Percentiles rank a stretch among this genome's conserved stretches.
These are phyloP conservation scores for Sycophila texana DNA, from an alignment of 2,888 invertebrate species.

Conservation along the genomic window DNA sequence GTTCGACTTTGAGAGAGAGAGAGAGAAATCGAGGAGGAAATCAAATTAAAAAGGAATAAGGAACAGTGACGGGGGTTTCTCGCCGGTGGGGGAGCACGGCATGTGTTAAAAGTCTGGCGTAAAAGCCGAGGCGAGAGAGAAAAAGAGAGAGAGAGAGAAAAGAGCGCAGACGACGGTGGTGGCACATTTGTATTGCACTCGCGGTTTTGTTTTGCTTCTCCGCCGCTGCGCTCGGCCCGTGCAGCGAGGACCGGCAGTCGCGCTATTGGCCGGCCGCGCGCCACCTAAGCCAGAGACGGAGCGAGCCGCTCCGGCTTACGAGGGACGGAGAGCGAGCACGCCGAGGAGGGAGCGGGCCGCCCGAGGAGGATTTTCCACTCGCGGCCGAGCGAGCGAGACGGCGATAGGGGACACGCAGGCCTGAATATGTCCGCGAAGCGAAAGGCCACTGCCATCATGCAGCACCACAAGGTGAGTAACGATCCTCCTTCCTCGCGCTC, in stretches of 20 bases:
- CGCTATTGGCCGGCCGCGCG: slow-evolving; percentile 57
- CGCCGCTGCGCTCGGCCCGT: slow-evolving; percentile 30
- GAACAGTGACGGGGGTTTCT: too few species aligned
- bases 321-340: slow-evolving; percentile 57
- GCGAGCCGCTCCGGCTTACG: slow-evolving; percentile 27
- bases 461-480: slow-evolving; percentile 78
- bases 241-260: slow-evolving; percentile 48
- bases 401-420: slow-evolving; percentile 64
- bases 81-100: background rate
- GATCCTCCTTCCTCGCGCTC: slow-evolving; percentile 47
- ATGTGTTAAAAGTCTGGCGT: slow-evolving; percentile 21
- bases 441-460: slow-evolving; percentile 85
- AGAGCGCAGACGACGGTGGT: slow-evolving; percentile 50
- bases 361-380: slow-evolving; percentile 62
- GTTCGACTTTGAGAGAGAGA: background rate
- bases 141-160: background rate
- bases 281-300: slow-evolving; percentile 36
- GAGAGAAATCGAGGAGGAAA: background rate
- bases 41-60: background rate
- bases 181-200: slow-evolving; percentile 56
- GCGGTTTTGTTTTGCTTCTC: slow-evolving; percentile 60
- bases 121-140: background rate
- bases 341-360: slow-evolving; percentile 40
- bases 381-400: slow-evolving; percentile 12
- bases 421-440: slow-evolving; percentile 83